These are phyloP conservation scores for Drosophila littoralis DNA, from an alignment of 1,140 invertebrate genomes.

Conservation along the genomic window DNA sequence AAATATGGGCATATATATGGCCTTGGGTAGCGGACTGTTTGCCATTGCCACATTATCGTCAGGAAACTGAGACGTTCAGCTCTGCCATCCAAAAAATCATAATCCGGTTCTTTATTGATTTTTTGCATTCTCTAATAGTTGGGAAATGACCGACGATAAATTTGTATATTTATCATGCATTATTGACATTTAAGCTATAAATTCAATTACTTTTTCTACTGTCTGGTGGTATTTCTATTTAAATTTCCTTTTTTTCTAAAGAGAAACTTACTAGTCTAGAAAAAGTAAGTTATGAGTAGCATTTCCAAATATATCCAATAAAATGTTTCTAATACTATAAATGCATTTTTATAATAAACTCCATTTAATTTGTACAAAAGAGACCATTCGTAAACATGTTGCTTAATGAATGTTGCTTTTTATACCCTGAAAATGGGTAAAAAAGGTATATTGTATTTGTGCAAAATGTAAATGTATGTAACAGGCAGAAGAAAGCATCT, in stretches of 20 bases:
- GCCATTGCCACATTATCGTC: neutral
- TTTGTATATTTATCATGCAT: constrained; percentile 3
- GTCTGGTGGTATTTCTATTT: neutral
- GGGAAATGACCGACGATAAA: constrained; percentile 42
- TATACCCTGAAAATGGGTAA: no score
- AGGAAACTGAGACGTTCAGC: neutral
- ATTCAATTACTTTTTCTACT: constrained; percentile 21
- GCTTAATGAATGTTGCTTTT: no score
- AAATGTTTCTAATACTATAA: no score
- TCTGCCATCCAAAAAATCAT: constrained; percentile 10
- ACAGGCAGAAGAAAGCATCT: no score
- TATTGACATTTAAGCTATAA: constrained; percentile 2
- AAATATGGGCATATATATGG: neutral
- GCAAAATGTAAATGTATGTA: no score
- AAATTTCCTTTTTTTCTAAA: neutral
- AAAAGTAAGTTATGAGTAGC: no score
- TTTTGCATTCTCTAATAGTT: constrained; percentile 34
- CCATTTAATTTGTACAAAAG: no score
- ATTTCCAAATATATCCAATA: no score
- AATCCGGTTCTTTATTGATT: constrained; percentile 13
- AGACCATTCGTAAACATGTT: no score
- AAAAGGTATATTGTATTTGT: no score
- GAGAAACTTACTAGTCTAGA: no score
- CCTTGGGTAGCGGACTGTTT: neutral
- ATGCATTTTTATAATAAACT: no score